A percentile compares a stretch with the other conserved stretches of the same genome.
These are phyloP conservation scores for Dryobotodes eremita DNA, from an alignment of 2,888 invertebrate genomes.

Conservation along the genomic window DNA sequence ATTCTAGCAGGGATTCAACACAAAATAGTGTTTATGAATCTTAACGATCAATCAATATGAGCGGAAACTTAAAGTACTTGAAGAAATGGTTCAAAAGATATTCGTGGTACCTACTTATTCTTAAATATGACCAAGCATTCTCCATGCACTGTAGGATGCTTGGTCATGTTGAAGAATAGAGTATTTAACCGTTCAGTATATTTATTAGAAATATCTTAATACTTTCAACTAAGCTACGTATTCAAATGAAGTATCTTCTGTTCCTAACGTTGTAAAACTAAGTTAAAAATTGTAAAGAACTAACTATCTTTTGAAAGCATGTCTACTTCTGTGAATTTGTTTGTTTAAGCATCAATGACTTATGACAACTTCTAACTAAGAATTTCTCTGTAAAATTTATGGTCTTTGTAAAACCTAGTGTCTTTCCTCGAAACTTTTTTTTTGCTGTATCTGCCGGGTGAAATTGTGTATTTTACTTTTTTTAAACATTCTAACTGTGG, in stretches of 20 bases:
- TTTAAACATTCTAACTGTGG: too few relatives aligned
- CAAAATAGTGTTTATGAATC: not conserved
- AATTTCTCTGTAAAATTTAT: constrained; percentile 12
- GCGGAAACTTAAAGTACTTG: not conserved
- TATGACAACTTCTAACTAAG: constrained; percentile 24
- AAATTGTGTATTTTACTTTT: not conserved
- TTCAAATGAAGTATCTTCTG: not conserved
- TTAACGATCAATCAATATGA: not conserved
- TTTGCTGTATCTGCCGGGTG: not conserved
- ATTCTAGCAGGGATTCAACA: not conserved
- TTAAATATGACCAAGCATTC: too few relatives aligned
- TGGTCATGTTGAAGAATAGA: not conserved
- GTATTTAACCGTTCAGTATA: not conserved
- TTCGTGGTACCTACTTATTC: too few relatives aligned
- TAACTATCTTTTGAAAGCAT: constrained; percentile 14
- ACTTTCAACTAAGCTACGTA: not conserved
- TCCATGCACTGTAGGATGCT: not conserved
- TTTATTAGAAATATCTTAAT: too few relatives aligned
- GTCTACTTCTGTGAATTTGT: not conserved
- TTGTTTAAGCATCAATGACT: too few relatives aligned
- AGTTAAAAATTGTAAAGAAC: not conserved
- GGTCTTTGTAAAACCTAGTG: not conserved
- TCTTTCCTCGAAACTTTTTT: not conserved
- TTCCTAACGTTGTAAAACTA: not conserved
- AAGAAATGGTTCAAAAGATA: not conserved